Conservation (phyloP, 2,113 vertebrate species). For the Accipiter cooperii region DNA sequence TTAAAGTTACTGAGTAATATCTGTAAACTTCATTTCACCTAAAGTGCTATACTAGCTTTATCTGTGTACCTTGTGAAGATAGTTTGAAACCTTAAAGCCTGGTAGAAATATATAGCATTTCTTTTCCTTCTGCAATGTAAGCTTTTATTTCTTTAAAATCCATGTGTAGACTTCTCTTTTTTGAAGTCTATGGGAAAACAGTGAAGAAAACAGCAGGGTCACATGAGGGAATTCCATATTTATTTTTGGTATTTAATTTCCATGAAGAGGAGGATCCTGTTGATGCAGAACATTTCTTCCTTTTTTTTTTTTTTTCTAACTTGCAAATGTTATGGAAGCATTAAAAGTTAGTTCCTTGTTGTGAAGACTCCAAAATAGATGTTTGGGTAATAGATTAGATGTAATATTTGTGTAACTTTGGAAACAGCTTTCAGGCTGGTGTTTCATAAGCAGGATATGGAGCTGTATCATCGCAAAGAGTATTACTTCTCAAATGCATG, state of each 20-base stretch:
- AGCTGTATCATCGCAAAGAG: background rate
- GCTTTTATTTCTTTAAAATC: background rate
- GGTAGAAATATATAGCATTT: background rate
- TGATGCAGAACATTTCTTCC: background rate
- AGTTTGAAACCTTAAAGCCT: background rate
- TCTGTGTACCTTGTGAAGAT: background rate
- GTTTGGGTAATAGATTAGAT: background rate
- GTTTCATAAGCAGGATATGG: background rate
- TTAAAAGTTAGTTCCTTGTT: constrained; percentile 33
- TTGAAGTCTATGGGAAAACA: background rate
- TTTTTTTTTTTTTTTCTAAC: background rate
- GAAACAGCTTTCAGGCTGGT: background rate
- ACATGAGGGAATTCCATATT: constrained; percentile 20
- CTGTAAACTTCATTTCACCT: background rate
- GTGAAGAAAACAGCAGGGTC: background rate
- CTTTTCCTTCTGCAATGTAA: background rate
- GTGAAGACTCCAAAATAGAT: constrained; percentile 1
- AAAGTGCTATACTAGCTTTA: background rate
- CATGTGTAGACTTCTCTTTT: background rate
- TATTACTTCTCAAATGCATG: background rate
- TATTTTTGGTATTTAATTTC: constrained; percentile 30
- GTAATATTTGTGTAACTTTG: background rate
- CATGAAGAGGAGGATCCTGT: constrained; percentile 9
- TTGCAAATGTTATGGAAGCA: constrained; percentile 10
- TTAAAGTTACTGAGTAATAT: background rate